Percentiles rank a stretch among this genome's conserved stretches.
Conservation (phyloP, 1,140 invertebrate genomes). For the Stratiolaelaps scimitus region DNA sequence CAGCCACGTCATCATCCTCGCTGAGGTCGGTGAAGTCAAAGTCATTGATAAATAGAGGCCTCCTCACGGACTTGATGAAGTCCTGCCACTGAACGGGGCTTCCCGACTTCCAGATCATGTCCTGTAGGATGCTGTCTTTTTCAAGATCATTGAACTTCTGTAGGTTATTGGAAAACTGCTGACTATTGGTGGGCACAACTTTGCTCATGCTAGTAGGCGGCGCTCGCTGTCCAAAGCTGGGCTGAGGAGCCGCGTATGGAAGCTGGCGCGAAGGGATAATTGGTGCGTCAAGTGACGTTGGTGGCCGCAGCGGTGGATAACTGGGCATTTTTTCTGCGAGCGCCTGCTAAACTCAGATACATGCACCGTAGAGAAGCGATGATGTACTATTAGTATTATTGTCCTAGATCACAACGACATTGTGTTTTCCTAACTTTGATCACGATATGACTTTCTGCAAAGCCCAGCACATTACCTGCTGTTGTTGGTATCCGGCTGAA, state of each 20-base stretch:
- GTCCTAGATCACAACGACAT: too few relatives aligned
- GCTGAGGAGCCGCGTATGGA: neutral
- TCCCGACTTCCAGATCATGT: slow-evolving; percentile 30
- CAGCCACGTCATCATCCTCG: slow-evolving; percentile 52
- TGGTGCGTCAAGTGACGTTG: neutral
- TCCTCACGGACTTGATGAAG: slow-evolving; percentile 59
- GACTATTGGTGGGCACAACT: neutral
- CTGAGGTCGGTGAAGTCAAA: slow-evolving; percentile 85
- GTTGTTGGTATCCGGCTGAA: too few relatives aligned
- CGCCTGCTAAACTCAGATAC: neutral
- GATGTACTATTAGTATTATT: too few relatives aligned
- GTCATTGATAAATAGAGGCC: slow-evolving; percentile 79
- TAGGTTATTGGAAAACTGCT: slow-evolving; percentile 18
- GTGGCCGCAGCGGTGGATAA: slow-evolving; percentile 8
- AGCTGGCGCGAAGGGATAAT: slow-evolving; percentile 15
- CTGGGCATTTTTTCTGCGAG: neutral
- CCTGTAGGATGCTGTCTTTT: slow-evolving; percentile 30
- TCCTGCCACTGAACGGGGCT: slow-evolving; percentile 73
- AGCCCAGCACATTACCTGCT: too few relatives aligned
- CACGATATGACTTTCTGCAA: too few relatives aligned
- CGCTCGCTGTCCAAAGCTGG: neutral
- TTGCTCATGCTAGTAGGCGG: neutral
- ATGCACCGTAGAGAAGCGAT: too few relatives aligned
- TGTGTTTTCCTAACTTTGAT: too few relatives aligned
- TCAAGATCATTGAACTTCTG: neutral